phyloP scores from a whole-genome alignment of 2,113 vertebrate species.

The Protobothrops flavoviridis region DNA sequence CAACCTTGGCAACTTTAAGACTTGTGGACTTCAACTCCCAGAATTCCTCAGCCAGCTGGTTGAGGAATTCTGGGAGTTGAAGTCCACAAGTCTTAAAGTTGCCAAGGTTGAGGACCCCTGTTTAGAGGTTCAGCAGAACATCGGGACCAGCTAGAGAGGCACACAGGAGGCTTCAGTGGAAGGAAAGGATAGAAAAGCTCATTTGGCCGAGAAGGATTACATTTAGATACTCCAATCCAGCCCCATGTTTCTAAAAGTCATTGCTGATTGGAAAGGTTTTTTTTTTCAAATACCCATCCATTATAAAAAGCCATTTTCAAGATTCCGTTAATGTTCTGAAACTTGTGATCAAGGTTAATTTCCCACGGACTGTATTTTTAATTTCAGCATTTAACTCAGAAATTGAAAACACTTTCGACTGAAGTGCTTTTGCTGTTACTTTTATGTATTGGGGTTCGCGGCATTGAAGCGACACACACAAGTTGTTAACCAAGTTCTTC shows the following conservation, averaged over 20 bases:
- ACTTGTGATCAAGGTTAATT: conserved; percentile 5
- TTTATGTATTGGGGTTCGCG: too few species aligned
- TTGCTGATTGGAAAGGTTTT: neutral
- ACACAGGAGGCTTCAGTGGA: neutral
- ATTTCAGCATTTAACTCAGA: neutral
- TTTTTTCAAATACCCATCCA: neutral
- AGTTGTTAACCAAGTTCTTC: too few species aligned
- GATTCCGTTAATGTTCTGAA: neutral
- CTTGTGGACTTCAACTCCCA: too few species aligned
- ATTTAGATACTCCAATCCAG: neutral
- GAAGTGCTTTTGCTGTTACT: rapidly evolving
- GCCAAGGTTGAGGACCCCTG: too few species aligned
- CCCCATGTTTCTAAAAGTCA: neutral
- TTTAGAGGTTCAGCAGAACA: neutral
- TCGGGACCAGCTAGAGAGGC: neutral
- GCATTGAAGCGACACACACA: too few species aligned
- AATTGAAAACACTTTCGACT: conserved; percentile 27
- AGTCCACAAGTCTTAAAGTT: too few species aligned
- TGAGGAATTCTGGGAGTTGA: too few species aligned
- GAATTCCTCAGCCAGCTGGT: too few species aligned
- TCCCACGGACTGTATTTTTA: conserved; percentile 13
- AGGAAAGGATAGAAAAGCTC: neutral
- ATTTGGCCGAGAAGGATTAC: neutral
- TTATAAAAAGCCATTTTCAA: neutral
- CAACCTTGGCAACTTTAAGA: too few species aligned